Evolutionary conservation across 2,888 invertebrate genomes (phyloP), one percentile per base, ranked within the genome.

Genomic region (Gibbula magus): DNA sequence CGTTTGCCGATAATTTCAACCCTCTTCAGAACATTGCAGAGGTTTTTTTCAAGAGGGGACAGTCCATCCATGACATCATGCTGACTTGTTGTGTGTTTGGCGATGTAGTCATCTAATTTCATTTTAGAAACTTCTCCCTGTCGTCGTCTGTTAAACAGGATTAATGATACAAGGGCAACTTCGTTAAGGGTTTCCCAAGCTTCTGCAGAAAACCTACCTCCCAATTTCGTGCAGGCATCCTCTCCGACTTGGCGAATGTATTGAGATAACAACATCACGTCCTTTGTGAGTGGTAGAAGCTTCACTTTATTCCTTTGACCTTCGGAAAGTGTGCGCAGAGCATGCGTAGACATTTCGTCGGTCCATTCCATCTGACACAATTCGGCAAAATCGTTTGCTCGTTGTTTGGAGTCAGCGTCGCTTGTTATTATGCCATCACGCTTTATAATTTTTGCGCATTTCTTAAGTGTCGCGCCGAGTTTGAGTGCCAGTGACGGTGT

Each of bases 111-210:
- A n/a, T 5, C 35, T 66, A 73, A 18, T 18, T 35, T 75, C 61
- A 66, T 66, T 35, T 53, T 45, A 5, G 67, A 67, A 13, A 51
- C 79, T 56, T 79, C 79, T 18, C 79, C 79, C 39, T 67, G 70
- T 52, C 79, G 35, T 2, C 76, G 45, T 29, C 79, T 76, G 66
- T 79, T 79, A 39, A 79, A 79, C 32, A 56, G 56, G 25, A 56
- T 56, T 8, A 56, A 20, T 8, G 22, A 25, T 7, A 25, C 25
- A 20, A 56, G 25, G 25, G 25, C 56, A 18, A 56, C 56, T 25
- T 56, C 56, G 8, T 25, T 56, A 56, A 56, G 56, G 8, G 16
- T 56, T 25, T 25, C 25, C 56, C 56, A 56, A 18, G 56, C 56
- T 56, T 20, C 20, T 25, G 20, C n/a, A 25, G 56, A 56, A 25